These are phyloP conservation scores for Picathartes gymnocephalus DNA, from an alignment of 2,113 vertebrate species.

Conservation along the genomic window DNA sequence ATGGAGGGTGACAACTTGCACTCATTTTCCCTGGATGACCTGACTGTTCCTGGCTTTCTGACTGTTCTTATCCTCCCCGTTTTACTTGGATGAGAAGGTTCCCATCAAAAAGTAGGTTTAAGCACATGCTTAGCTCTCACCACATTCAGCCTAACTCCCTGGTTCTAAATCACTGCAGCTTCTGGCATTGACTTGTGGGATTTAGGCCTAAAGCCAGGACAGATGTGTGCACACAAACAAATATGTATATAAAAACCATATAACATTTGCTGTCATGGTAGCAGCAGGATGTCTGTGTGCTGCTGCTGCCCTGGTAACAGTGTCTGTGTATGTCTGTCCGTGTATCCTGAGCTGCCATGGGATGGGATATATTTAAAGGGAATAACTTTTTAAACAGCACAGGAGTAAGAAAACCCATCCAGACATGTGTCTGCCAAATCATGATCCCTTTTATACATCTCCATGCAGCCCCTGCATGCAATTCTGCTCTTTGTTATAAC, in stretches of 20 bases:
- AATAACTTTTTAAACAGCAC: neutral
- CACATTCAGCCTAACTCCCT: neutral
- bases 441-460: neutral
- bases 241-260: neutral
- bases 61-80: neutral
- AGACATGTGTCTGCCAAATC: neutral
- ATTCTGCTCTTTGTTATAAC: neutral
- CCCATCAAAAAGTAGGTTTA: neutral
- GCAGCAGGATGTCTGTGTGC: neutral
- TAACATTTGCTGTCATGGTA: neutral
- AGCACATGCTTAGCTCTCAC: neutral
- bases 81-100: neutral
- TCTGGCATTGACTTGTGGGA: neutral
- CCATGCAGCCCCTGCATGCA: neutral
- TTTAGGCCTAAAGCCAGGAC: neutral
- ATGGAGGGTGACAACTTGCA: neutral
- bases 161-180: neutral
- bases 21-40: neutral
- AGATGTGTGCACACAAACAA: neutral
- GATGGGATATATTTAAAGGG: neutral
- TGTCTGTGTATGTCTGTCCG: neutral
- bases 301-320: neutral
- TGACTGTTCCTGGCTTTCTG: neutral
- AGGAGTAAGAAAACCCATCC: neutral
- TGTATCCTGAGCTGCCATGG: neutral